Evolutionary conservation across 2,797 vertebrate genomes (phyloP), one percentile per base, ranked within the genome.

Genomic region (Anguilla marmorata): DNA sequence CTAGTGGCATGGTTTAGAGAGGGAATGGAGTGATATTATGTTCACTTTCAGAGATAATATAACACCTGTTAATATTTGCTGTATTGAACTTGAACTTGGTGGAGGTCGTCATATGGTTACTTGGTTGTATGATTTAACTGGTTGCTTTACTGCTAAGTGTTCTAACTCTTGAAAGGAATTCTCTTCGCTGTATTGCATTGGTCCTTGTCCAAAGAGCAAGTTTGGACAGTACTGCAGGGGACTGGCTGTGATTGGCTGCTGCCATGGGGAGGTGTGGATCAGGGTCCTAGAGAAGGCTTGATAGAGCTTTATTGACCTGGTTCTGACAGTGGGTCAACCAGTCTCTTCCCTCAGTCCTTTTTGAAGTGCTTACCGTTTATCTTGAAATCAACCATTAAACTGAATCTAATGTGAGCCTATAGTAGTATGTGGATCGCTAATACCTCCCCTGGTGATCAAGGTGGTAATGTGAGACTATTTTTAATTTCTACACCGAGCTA

Each of bases 321-420:
- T 24, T 66, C 63, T 66, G n/a, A 66, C 1, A n/a, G 63, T 0
- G 24, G 63, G 63, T 66, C 63, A 66, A 9, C 63, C 63, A 66
- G 21, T 66, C 63, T 66, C 9, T 27, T n/a, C 54, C 54, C 54
- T 16, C 54, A 16, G 54, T 66, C 63, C 24, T 66, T 48, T 72
- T 74, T 50, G 24, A 76, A 72, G 41, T 85, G 66, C 33, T 58
- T 85, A 24, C 60, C 37, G 21, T 45, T 76, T n/a, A 76, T 76
- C 45, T 72, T 37, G 82, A 60, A 66, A 72, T 84, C 48, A 21
- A 54, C 60, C n/a, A 33, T 21, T 85, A n/a, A 74, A 58, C 74
- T 54, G 19, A 56, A 50, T 85, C 63, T n/a, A 14, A 56, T 58
- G 4, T 6, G 27, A 72, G 19, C 30, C 82, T 85, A 21, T 74